phyloP scores from a whole-genome alignment of 2,113 vertebrate genomes.

The Taxidea taxus region DNA sequence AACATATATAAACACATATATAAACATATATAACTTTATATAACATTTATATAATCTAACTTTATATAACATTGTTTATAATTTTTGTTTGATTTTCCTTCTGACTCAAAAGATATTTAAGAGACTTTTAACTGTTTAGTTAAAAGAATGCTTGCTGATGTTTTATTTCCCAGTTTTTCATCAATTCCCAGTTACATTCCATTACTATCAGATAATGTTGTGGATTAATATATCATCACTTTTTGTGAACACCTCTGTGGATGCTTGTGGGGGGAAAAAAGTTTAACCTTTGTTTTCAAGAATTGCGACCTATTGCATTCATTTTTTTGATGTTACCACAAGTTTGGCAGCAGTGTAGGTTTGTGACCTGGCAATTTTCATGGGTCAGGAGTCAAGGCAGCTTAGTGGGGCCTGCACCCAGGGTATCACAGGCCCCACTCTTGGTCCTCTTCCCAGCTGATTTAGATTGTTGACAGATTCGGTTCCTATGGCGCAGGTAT shows the following conservation, averaged over 20 bases:
- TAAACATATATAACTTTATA: no score
- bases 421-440: neutral
- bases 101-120: neutral
- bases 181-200: neutral
- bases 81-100: neutral
- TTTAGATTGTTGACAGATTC: neutral
- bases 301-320: no score
- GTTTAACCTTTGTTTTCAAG: neutral
- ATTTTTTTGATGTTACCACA: neutral
- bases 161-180: neutral
- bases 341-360: neutral
- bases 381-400: neutral
- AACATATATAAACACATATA: no score
- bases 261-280: neutral
- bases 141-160: neutral
- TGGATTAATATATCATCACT: neutral
- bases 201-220: neutral
- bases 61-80: neutral
- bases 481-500: neutral
- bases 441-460: neutral
- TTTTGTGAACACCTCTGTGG: neutral
- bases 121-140: neutral
- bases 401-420: neutral
- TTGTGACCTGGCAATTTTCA: neutral
- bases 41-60: no score